A percentile compares a stretch with the other conserved stretches of the same genome.
Evolutionary conservation across 2,888 invertebrate genomes (phyloP).

Genomic region (Eustalomyia histrio): DNA sequence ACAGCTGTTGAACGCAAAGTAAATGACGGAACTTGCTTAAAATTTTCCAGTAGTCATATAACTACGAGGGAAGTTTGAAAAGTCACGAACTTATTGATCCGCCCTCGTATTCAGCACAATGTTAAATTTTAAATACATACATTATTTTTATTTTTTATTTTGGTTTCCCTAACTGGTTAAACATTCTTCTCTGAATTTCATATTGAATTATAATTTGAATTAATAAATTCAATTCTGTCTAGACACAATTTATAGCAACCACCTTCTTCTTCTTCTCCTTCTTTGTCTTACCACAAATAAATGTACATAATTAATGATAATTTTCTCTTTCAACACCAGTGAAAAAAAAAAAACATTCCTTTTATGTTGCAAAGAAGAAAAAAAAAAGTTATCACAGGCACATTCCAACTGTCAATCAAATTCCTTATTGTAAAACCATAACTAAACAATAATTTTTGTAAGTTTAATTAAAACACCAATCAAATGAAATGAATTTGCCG

Average conservation of each 20-base stretch:
- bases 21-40: too few relatives aligned
- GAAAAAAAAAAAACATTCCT: neutral
- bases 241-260: constrained; percentile 18
- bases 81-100: too few relatives aligned
- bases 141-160: too few relatives aligned
- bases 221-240: constrained; percentile 3
- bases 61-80: too few relatives aligned
- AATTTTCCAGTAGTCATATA: too few relatives aligned
- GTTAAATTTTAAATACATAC: too few relatives aligned
- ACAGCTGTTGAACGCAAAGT: too few relatives aligned
- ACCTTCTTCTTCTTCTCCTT: neutral
- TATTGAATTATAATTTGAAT: neutral
- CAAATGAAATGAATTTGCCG: constrained; percentile 46
- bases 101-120: too few relatives aligned
- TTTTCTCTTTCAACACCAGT: neutral
- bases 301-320: neutral
- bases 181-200: neutral
- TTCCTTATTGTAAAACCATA: constrained; percentile 47
- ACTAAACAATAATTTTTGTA: constrained; percentile 54
- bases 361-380: neutral
- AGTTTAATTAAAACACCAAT: constrained; percentile 57
- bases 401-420: constrained; percentile 58
- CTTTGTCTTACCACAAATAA: neutral
- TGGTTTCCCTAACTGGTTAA: neutral
- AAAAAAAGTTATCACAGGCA: constrained; percentile 42